Percentiles rank a stretch among this genome's conserved stretches.
Evolutionary conservation across 1,140 invertebrate genomes (phyloP).

Genomic region (Drosophila mauritiana): DNA sequence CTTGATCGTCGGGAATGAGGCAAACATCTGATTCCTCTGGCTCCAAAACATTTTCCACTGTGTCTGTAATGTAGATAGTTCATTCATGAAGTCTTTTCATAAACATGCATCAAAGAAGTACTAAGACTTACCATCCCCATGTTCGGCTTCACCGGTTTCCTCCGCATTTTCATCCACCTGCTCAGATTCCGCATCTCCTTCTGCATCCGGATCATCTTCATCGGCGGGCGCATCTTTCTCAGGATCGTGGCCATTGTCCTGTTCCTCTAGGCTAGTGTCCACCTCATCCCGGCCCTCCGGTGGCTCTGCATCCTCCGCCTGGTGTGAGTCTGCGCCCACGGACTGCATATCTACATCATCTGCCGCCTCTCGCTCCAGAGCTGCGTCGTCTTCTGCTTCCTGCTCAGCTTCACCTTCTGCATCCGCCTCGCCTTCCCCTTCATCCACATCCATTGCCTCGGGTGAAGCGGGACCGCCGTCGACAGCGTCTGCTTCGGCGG

Average conservation of each 20-base stretch:
- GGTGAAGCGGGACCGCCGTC: conserved; percentile 83
- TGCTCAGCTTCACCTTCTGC: conserved; percentile 24
- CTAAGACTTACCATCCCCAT: conserved; percentile 61
- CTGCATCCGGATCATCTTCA: conserved; percentile 33
- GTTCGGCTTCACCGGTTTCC: conserved; percentile 56
- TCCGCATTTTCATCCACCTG: conserved; percentile 46
- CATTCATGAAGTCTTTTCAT: no score
- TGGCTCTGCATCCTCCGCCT: conserved; percentile 33
- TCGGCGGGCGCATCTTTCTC: conserved; percentile 32
- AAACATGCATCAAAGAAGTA: not conserved
- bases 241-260: conserved; percentile 33
- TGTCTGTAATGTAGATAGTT: conserved; percentile 31
- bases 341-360: conserved; percentile 72
- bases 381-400: conserved; percentile 24
- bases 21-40: conserved; percentile 82
- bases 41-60: conserved; percentile 79
- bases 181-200: conserved; percentile 48
- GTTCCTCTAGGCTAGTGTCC: conserved; percentile 53
- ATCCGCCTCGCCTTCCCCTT: conserved; percentile 38
- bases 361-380: conserved; percentile 6
- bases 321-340: conserved; percentile 55
- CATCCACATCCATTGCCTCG: conserved; percentile 81
- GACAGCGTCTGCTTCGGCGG: conserved; percentile 58
- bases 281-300: conserved; percentile 64
- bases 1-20: conserved; percentile 85